Evolutionary conservation across 2,797 vertebrate genomes (phyloP).

Genomic region (Discoglossus pictus): DNA sequence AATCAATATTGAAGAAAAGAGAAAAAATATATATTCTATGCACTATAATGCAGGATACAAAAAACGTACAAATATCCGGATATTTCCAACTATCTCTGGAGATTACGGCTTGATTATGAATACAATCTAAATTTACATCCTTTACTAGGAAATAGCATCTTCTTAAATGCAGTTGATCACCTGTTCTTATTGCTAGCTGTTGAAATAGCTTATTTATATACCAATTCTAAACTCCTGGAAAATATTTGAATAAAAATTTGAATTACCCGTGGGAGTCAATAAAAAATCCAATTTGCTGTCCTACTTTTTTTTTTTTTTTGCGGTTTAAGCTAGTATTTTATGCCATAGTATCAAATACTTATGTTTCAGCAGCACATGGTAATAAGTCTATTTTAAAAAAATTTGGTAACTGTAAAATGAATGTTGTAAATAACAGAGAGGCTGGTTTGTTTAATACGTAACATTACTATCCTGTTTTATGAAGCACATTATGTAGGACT

Average conservation of each 20-base stretch:
- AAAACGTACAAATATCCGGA: too few relatives aligned
- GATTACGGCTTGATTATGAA: slow-evolving; percentile 8
- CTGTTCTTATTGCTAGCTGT: slow-evolving; percentile 19
- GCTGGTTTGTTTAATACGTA: too few relatives aligned
- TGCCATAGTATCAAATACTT: neutral
- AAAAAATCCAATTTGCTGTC: slow-evolving; percentile 28
- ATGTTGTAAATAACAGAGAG: too few relatives aligned
- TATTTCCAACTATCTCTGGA: too few relatives aligned
- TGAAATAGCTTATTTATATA: slow-evolving; percentile 13
- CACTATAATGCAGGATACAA: too few relatives aligned
- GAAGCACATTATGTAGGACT: too few relatives aligned
- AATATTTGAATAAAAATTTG: slow-evolving; percentile 20
- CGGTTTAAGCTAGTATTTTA: slow-evolving; percentile 15
- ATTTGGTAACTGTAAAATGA: too few relatives aligned
- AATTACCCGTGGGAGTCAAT: slow-evolving; percentile 7
- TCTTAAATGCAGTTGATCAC: slow-evolving; percentile 23
- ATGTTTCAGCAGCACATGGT: too few relatives aligned
- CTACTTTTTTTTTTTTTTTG: neutral
- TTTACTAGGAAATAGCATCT: slow-evolving; percentile 15
- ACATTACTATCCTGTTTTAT: too few relatives aligned
- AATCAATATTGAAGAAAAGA: too few relatives aligned
- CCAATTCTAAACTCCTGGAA: neutral
- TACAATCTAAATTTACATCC: neutral
- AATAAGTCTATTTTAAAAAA: too few relatives aligned
- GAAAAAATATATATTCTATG: too few relatives aligned